Percentiles rank a stretch among this genome's conserved stretches.
These are phyloP conservation scores for Umimayanthus kanabou DNA, from an alignment of 92 coral and sea anemone genomes.

Conservation along the genomic window DNA sequence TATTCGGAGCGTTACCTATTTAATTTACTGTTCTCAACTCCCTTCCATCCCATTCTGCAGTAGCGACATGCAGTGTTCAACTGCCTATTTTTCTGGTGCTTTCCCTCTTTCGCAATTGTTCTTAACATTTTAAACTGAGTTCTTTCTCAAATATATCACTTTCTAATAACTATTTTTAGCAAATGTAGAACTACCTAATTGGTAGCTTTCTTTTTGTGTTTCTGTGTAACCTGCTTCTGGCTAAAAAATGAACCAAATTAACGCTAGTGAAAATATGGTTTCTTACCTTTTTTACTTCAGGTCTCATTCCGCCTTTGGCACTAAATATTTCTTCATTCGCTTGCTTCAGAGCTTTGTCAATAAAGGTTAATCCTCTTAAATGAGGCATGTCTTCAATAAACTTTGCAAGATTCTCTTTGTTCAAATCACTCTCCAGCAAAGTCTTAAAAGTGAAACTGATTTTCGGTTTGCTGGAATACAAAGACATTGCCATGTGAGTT, in stretches of 20 bases:
- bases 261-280: not conserved
- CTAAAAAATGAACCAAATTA: not conserved
- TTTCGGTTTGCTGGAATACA: slow-evolving; percentile 14
- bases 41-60: no score
- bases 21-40: no score
- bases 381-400: slow-evolving; percentile 30
- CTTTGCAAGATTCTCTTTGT: slow-evolving; percentile 5
- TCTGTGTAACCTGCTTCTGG: not conserved
- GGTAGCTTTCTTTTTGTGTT: not conserved
- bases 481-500: slow-evolving; percentile 27
- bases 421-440: slow-evolving; percentile 23
- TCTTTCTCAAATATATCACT: not conserved
- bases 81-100: no score
- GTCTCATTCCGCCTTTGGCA: slow-evolving; percentile 38
- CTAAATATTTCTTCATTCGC: slow-evolving; percentile 35
- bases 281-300: slow-evolving; percentile 70
- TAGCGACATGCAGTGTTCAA: no score
- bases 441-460: slow-evolving; percentile 22
- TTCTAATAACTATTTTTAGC: no score
- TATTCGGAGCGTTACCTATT: no score
- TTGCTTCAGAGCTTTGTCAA: slow-evolving; percentile 35
- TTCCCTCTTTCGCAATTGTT: not conserved
- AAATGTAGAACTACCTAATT: no score
- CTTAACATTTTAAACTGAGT: no score
- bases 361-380: slow-evolving; percentile 32